Conservation (phyloP, 2,888 invertebrate species). For the Pandemis heparana region DNA sequence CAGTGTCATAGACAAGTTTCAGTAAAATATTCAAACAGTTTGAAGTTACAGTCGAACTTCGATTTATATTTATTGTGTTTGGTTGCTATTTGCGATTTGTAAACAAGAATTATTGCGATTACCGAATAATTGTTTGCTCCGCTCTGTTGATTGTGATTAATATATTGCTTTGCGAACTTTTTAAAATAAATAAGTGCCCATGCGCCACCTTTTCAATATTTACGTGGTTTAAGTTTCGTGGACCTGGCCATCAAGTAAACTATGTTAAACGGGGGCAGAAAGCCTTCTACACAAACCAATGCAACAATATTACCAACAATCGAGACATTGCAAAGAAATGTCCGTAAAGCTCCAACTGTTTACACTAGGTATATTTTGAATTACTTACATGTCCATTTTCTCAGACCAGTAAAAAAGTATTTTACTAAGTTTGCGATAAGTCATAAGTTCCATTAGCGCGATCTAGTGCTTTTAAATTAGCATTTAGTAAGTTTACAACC, state of each 20-base stretch:
- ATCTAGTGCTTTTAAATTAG: no score
- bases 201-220: background rate
- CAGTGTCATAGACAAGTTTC: background rate
- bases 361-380: slow-evolving; percentile 60
- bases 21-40: slow-evolving; percentile 13
- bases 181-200: background rate
- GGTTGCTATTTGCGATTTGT: slow-evolving; percentile 37
- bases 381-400: background rate
- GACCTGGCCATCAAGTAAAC: background rate
- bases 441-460: no score
- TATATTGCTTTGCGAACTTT: background rate
- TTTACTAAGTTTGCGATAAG: no score
- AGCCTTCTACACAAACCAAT: slow-evolving; percentile 37
- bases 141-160: slow-evolving; percentile 17
- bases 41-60: slow-evolving; percentile 10
- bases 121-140: background rate
- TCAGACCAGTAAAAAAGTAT: no score
- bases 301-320: slow-evolving; percentile 69
- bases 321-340: slow-evolving; percentile 74
- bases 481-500: no score
- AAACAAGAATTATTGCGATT: slow-evolving; percentile 24
- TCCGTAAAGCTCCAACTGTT: slow-evolving; percentile 64
- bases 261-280: slow-evolving; percentile 48
- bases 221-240: background rate
- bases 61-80: background rate